A percentile compares a stretch with the other conserved stretches of the same genome.
These are phyloP conservation scores for Gibbula magus DNA, from an alignment of 2,888 invertebrate species.

Conservation along the genomic window DNA sequence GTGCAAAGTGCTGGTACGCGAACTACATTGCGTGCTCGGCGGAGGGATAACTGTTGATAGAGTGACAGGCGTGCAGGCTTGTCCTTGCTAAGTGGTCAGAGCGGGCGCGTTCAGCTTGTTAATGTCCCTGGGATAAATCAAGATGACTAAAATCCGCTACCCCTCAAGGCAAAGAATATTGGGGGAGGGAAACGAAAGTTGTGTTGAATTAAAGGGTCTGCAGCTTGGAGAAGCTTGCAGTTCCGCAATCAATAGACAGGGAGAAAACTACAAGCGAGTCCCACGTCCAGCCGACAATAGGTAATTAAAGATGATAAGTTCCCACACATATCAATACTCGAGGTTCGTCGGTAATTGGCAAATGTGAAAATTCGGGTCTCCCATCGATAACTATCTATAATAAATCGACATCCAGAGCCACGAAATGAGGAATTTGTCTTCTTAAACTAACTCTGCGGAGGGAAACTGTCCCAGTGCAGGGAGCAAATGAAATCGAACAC, in stretches of 20 bases:
- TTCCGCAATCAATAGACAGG: background rate
- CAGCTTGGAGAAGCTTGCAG: background rate
- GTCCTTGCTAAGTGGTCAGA: background rate
- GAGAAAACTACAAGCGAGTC: background rate
- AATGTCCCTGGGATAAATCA: no score
- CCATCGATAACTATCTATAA: background rate
- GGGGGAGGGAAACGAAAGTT: background rate
- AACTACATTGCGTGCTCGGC: background rate
- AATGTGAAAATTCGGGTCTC: background rate
- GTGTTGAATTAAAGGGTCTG: background rate
- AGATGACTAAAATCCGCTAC: background rate
- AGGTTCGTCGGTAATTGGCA: background rate
- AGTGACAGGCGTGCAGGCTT: background rate
- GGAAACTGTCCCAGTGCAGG: background rate
- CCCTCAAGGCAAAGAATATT: background rate
- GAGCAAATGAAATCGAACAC: background rate
- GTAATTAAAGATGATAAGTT: constrained; percentile 1
- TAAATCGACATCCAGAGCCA: background rate
- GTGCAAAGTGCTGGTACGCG: background rate
- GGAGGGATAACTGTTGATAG: constrained; percentile 3
- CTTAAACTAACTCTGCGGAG: background rate
- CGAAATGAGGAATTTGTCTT: background rate
- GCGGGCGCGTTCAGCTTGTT: background rate
- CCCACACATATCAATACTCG: background rate
- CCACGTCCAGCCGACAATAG: background rate